A percentile compares a stretch with the other conserved stretches of the same genome.
Evolutionary conservation across 2,888 invertebrate species (phyloP).

Genomic region (Leptogaster cylindrica): DNA sequence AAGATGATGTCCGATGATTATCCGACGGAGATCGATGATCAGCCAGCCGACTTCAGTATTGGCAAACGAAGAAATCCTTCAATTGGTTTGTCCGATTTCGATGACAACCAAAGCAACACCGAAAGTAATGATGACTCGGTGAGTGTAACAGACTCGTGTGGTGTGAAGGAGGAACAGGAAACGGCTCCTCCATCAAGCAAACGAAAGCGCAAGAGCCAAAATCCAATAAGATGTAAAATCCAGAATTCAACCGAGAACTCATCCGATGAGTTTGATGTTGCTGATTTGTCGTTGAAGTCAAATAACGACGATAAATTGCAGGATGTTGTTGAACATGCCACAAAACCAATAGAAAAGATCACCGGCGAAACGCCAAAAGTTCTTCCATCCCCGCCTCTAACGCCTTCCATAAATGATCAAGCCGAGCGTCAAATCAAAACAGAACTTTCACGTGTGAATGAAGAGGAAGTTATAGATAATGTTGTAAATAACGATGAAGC

Average conservation of each 20-base stretch:
- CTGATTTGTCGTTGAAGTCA: conserved; percentile 57
- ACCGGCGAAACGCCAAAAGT: conserved; percentile 56
- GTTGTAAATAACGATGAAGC: conserved; percentile 12
- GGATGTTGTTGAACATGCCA: conserved; percentile 43
- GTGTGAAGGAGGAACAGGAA: conserved; percentile 60
- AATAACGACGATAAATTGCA: conserved; percentile 40
- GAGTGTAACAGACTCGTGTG: conserved; percentile 65
- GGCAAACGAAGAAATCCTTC: conserved; percentile 63
- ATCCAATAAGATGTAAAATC: conserved; percentile 80
- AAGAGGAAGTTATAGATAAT: neutral
- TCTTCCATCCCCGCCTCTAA: conserved; percentile 59
- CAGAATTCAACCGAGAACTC: conserved; percentile 60
- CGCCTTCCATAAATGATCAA: conserved; percentile 51
- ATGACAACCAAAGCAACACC: conserved; percentile 66
- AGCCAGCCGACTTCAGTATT: conserved; percentile 69
- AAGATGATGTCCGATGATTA: conserved; percentile 60
- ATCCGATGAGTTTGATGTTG: conserved; percentile 57
- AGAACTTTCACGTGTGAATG: conserved; percentile 37
- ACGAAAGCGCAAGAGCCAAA: conserved; percentile 86
- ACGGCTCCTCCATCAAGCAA: conserved; percentile 65
- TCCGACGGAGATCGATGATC: conserved; percentile 61
- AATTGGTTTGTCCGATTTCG: conserved; percentile 51
- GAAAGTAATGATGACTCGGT: conserved; percentile 71
- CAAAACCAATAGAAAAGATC: conserved; percentile 40
- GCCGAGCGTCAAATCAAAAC: conserved; percentile 22